Conservation (phyloP, 2,113 vertebrate species). For the Orthonyx spaldingii region DNA sequence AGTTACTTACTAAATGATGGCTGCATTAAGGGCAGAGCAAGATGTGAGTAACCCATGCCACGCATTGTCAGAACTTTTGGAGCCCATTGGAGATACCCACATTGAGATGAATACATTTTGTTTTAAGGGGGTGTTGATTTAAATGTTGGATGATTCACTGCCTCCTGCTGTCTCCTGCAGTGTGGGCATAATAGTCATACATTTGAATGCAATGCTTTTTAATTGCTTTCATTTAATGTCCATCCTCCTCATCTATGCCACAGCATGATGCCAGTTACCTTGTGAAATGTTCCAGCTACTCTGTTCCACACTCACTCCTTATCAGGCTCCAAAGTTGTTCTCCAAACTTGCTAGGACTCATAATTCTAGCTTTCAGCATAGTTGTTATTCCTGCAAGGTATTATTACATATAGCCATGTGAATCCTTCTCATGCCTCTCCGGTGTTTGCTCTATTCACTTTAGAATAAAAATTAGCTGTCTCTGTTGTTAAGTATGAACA, state of each 20-base stretch:
- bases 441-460: background rate
- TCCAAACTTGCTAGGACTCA: background rate
- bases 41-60: conserved; percentile 40
- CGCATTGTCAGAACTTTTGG: conserved; percentile 6
- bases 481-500: background rate
- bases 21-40: conserved; percentile 23
- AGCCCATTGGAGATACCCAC: conserved; percentile 38
- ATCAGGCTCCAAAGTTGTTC: background rate
- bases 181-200: conserved; percentile 48
- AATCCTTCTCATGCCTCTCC: background rate
- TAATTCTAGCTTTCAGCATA: background rate
- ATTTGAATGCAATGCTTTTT: conserved; percentile 31
- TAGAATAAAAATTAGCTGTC: background rate
- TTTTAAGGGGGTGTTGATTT: conserved; percentile 62
- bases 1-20: conserved; percentile 29
- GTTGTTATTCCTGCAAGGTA: background rate
- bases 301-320: background rate
- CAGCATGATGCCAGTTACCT: background rate
- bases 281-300: background rate
- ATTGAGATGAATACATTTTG: conserved; percentile 58
- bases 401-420: background rate
- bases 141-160: conserved; percentile 65
- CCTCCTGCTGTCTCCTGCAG: conserved; percentile 60
- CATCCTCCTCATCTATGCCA: conserved; percentile 31
- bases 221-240: conserved; percentile 10